Percentiles rank a stretch among this genome's conserved stretches.
Evolutionary conservation across 2,113 vertebrate species (phyloP).

Genomic region (Sceloporus tristichus): DNA sequence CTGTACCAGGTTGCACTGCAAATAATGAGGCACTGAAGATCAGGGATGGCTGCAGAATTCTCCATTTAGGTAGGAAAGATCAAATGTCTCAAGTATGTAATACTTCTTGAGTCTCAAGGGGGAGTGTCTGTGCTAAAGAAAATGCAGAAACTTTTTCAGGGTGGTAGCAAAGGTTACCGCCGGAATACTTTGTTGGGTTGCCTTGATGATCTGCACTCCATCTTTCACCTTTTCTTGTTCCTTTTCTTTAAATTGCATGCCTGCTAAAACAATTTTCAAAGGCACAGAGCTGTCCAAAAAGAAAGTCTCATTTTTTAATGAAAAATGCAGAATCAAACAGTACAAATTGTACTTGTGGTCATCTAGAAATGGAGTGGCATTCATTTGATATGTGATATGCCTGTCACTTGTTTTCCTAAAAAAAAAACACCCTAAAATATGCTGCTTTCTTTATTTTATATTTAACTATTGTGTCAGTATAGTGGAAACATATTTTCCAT

Average conservation of each 20-base stretch:
- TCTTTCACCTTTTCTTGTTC: not conserved
- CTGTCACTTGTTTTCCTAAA: slow-evolving; percentile 20
- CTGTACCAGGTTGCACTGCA: not conserved
- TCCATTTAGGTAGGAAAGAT: not conserved
- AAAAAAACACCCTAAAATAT: not conserved
- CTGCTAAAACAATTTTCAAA: rapidly evolving
- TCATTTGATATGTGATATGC: slow-evolving; percentile 17
- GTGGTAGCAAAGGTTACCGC: slow-evolving; percentile 2
- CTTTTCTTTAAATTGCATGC: not conserved
- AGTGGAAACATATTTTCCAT: not conserved
- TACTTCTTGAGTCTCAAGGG: not conserved
- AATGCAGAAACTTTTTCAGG: slow-evolving; percentile 8
- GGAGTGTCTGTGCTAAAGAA: slow-evolving; percentile 11
- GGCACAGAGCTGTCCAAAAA: rapidly evolving
- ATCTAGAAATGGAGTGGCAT: slow-evolving; percentile 41
- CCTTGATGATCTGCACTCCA: not conserved
- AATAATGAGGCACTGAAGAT: not conserved
- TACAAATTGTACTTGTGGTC: rapidly evolving
- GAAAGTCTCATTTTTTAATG: not conserved
- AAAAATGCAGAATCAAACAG: not conserved
- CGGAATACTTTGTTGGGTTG: not conserved
- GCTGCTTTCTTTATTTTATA: slow-evolving; percentile 46
- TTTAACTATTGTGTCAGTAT: slow-evolving; percentile 47
- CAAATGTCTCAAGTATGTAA: rapidly evolving
- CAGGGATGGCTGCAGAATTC: rapidly evolving